Base-by-base conservation (phyloP, 2,113 vertebrate genomes). In the Eptesicus fuscus region DNA sequence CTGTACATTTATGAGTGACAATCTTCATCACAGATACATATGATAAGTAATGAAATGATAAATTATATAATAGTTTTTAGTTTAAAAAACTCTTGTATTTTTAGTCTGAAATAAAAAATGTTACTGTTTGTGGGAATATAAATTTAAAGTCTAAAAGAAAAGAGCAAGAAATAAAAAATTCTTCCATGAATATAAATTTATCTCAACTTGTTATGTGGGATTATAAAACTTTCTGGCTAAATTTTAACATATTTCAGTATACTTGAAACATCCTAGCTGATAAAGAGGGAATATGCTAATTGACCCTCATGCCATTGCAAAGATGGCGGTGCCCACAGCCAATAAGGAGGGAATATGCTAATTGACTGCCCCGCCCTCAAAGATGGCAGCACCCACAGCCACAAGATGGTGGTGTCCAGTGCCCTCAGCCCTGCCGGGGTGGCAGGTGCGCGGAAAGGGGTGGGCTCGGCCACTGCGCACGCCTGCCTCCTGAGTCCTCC, bases 1-100 rank as follows among this genome's bases (percentile, higher is more conserved):
- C 73, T 93, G n/a, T 96, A 89, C 93, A 49, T 97, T 95, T 97
- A 93, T 94, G 91, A 59, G 44, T 82, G 28, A 90, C 8, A 49
- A 35, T 93, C 69, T 96, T 95, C 74, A 86, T 91, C 49, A 44
- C 4, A 35, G 53, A 79, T 96, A 44, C 49, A 91, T 86, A 88
- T 88, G 23, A 23, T 42, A 30, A 35, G 7, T 1, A 88, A 89
- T 61, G 44, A 96, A 90, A 42, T 22, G 23, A 40, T 94, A 61
- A 63, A 63, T 70, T 83, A 4, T 70, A 23, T 44, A 44, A 42
- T 89, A 90, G 22, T 30, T 2, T 94, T 93, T 95, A 95, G 80
- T 65, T 59, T 49, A 78, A 42, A 91, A 77, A 92, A 23, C 44
- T 91, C 49, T 91, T 84, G 18, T n/a, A 9, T 69, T 83, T 78